Percentiles rank a stretch among this genome's conserved stretches.
phyloP scores from a whole-genome alignment of 2,888 invertebrate species.

The Thelaira solivaga region DNA sequence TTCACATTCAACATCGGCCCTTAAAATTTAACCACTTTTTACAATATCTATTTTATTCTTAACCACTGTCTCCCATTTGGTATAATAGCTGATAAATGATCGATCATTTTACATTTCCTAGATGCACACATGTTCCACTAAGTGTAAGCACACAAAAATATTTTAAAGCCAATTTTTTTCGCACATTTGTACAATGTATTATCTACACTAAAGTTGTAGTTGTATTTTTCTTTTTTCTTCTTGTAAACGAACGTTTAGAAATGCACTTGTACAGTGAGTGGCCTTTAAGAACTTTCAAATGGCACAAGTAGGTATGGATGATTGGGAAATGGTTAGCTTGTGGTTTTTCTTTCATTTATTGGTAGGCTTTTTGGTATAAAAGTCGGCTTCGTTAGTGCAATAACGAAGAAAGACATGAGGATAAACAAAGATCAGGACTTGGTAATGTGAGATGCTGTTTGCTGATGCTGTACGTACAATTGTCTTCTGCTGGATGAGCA shows the following conservation, averaged over 20 bases:
- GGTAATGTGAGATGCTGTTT: conserved; percentile 53
- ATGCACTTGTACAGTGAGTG: conserved; percentile 54
- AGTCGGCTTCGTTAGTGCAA: conserved; percentile 49
- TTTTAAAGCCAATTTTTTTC: conserved; percentile 47
- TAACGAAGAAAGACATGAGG: conserved; percentile 28
- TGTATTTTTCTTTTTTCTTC: conserved; percentile 4
- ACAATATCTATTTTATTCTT: too few species aligned
- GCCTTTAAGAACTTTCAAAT: conserved; percentile 39
- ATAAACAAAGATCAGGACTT: conserved; percentile 45
- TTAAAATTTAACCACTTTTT: too few species aligned
- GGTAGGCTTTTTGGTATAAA: conserved; percentile 1
- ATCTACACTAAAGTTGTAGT: too few species aligned
- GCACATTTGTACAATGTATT: conserved; percentile 47
- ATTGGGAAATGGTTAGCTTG: not conserved
- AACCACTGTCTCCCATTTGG: conserved; percentile 42
- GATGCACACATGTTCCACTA: conserved; percentile 31
- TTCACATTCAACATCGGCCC: too few species aligned
- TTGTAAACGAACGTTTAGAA: conserved; percentile 40
- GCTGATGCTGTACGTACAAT: conserved; percentile 59
- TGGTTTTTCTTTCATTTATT: too few species aligned
- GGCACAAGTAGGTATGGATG: conserved; percentile 21
- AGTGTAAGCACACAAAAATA: conserved; percentile 46
- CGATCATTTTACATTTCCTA: conserved; percentile 46
- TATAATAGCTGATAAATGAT: conserved; percentile 57
- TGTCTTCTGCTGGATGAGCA: conserved; percentile 60